Evolutionary conservation across 2,888 invertebrate genomes (phyloP), one percentile per base, ranked within the genome.

Genomic region (Autographa gamma): DNA sequence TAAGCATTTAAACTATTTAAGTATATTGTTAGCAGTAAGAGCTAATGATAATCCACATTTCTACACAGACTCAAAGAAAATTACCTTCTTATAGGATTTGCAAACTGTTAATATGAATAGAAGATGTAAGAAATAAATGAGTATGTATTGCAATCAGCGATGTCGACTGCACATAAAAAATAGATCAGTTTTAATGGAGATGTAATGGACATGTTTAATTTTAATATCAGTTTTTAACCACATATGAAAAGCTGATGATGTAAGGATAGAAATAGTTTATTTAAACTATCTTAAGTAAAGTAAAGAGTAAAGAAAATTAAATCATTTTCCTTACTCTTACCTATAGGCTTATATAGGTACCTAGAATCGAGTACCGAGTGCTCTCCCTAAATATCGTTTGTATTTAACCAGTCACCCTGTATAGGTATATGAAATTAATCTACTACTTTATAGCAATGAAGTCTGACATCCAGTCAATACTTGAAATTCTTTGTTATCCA

Each of bases 131-230:
- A 56, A 56, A 3, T 56, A 56, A 48, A 56, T 56, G 54, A 56
- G 25, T 18, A 16, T 25, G 19, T 25, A 56, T 19, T 56, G 54
- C 54, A 19, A 56, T 11, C 25, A 25, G 18, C 6, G 54, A 18
- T 19, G 11, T 56, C 54, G 13, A 25, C 11, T 25, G 14, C 4
- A 56, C 48, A 56, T 25, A 56, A 56, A 56, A 56, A 56, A 56
- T 56, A 56, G 54, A 56, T 56, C 54, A 25, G 54, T 25, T 56
- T 8, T 56, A 25, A 56, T 56, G 54, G 19, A 56, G 8, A 56
- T 56, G 18, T 56, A 56, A 56, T 56, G 54, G 25, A 56, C 54
- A 13, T 25, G 54, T 56, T 56, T 56, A 56, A 56, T 56, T 56
- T 25, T 25, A 56, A 56, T 56, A 11, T 56, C 11, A 19, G 54